A percentile compares a stretch with the other conserved stretches of the same genome.
phyloP scores from a whole-genome alignment of 2,113 vertebrate species.

The Melanocharis versteri region DNA sequence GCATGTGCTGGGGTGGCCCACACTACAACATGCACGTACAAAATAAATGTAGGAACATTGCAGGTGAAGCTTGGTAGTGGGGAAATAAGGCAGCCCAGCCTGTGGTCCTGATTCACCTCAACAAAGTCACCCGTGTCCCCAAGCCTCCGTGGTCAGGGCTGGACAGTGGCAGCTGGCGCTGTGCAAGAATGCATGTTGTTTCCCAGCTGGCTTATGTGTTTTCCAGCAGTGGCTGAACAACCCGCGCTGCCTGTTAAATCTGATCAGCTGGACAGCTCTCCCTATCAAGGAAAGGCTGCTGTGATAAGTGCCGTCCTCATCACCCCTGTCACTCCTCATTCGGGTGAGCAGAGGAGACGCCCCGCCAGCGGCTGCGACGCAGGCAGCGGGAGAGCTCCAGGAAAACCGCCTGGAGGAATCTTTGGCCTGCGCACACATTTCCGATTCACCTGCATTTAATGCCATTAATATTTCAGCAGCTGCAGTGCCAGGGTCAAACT shows the following conservation, averaged over 20 bases:
- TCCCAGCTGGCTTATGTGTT: not conserved
- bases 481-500: conserved; percentile 57
- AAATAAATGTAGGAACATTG: accelerated
- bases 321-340: conserved; percentile 44
- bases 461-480: conserved; percentile 70
- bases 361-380: not conserved
- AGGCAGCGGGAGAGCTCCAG: not conserved
- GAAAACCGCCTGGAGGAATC: conserved; percentile 44
- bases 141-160: accelerated
- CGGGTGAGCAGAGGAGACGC: not conserved
- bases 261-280: conserved; percentile 17
- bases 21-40: accelerated
- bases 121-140: not conserved
- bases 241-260: not conserved
- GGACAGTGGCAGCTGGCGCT: accelerated
- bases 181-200: accelerated
- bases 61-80: accelerated
- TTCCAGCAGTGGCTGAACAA: not conserved
- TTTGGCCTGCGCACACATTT: conserved; percentile 35
- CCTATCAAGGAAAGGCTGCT: not conserved
- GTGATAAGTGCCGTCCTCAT: not conserved
- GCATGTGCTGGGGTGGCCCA: accelerated
- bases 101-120: not conserved
- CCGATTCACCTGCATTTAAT: conserved; percentile 62
- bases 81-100: not conserved